Evolutionary conservation across 2,888 invertebrate species (phyloP), one percentile per base, ranked within the genome.

Genomic region (Acheta domesticus): DNA sequence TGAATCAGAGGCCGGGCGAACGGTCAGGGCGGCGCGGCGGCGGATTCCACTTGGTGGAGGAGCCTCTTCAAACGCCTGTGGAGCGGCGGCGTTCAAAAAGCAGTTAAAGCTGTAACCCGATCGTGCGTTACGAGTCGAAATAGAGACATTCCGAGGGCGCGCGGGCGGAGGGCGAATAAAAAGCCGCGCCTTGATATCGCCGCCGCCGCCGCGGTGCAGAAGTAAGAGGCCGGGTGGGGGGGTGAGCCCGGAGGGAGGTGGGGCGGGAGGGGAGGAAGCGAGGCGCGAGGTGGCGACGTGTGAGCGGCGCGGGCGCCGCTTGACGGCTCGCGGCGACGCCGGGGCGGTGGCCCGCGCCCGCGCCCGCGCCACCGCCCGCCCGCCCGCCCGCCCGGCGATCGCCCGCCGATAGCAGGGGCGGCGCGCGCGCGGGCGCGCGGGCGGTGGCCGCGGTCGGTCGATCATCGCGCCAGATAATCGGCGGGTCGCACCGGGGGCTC

Each of bases 131-230:
- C 62, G 62, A 62, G 62, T 19, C 62, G 62, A 62, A 62, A 62
- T 62, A 62, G 62, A 62, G 62, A 12, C 62, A 62, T 62, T 62
- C 62, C 62, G 62, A n/a, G 62, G 62, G 62, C 62, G 62, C 62
- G 62, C 62, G 62, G 62, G 62, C 62, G 62, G 62, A n/a, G 62
- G n/a, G 62, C 62, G 16, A n/a, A n/a, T n/a, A 62, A 62, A 62
- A 62, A 62, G 16, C 62, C n/a, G 14, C 62, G 12, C 62, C 62
- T 62, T 62, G 62, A 62, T 62, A 62, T 62, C 62, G 62, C 62
- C 62, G 50, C 50, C 50, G 50, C 50, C 62, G 16, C 62, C 62
- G 73, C 48, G 77, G 74, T 74, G 74, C 77, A 48, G 73, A 16
- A 76, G 79, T 11, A 75, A 76, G 0, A 36, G 76, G 2, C 74